Conservation (phyloP, 2,113 vertebrate genomes). For the Gobiocypris rarus region DNA sequence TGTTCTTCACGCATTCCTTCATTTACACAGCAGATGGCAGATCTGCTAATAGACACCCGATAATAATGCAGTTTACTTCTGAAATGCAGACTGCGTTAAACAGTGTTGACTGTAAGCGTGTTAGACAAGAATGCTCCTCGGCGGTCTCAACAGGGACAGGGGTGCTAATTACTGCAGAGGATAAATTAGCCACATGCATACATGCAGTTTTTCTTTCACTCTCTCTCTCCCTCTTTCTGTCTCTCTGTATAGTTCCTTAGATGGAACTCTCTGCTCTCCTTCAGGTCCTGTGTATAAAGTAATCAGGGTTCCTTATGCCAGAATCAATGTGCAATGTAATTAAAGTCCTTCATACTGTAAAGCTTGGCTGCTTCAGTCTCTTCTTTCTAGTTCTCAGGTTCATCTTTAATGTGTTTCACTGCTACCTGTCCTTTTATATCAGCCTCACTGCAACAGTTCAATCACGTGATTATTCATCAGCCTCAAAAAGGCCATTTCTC, state of each 20-base stretch:
- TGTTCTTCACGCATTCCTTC: background rate
- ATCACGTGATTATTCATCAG: background rate
- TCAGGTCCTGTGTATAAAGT: background rate
- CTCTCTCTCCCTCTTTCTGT: background rate
- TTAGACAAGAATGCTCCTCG: constrained; percentile 39
- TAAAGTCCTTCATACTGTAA: constrained; percentile 29
- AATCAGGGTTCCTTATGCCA: constrained; percentile 19
- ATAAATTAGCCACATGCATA: constrained; percentile 35
- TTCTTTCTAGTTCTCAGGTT: background rate
- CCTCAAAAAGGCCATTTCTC: constrained; percentile 19
- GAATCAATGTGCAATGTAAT: constrained; percentile 44
- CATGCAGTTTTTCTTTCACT: background rate
- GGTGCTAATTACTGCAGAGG: constrained; percentile 52
- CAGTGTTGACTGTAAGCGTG: constrained; percentile 45
- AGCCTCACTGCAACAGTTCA: constrained; percentile 2
- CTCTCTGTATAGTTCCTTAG: background rate
- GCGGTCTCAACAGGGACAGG: constrained; percentile 48
- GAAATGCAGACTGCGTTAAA: background rate
- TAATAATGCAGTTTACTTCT: constrained; percentile 32
- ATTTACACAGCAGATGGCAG: background rate
- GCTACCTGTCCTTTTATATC: constrained; percentile 10
- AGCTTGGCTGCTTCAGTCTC: background rate
- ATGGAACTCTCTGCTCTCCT: background rate
- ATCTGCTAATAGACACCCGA: background rate
- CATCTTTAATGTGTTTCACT: background rate